These are phyloP conservation scores for human (Homo sapiens) DNA, from an alignment of 2,113 vertebrate species.

Conservation along the genomic window GRCh38 chr14:61995001-61995500, in stretches of 20 bases:
- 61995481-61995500: constrained; percentile 50
- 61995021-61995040: background rate
- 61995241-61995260: background rate
- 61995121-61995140: background rate
- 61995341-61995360: constrained; percentile 44
- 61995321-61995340: constrained; percentile 19
- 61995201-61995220: background rate
- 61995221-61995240: background rate
- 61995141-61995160: background rate
- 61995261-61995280: background rate
- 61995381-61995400: constrained; percentile 51
- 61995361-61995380: constrained; percentile 51
- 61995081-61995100: background rate
- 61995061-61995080: background rate
- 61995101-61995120: background rate
- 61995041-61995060: background rate
- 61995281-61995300: background rate
- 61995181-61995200: background rate
- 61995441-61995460: constrained; percentile 70
- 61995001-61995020: background rate
- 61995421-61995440: constrained; percentile 40
- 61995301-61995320: background rate
- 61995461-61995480: constrained; percentile 53
- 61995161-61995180: background rate
- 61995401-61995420: constrained; percentile 58